phyloP scores from a whole-genome alignment of 1,140 invertebrate species.

The Coboldia fuscipes region DNA sequence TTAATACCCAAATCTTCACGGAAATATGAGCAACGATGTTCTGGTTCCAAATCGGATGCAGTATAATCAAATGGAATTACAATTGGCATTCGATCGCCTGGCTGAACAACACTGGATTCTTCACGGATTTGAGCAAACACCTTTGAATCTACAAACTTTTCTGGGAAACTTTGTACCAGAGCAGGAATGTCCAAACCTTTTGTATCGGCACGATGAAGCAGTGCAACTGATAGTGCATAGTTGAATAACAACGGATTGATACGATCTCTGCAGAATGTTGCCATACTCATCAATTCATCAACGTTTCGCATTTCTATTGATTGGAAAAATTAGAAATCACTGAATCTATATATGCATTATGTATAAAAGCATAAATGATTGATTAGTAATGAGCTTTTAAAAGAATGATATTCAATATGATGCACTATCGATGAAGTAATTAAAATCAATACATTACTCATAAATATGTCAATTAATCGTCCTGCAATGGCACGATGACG shows the following conservation, averaged over 20 bases:
- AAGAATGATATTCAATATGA: too few species aligned
- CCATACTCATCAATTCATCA: constrained; percentile 45
- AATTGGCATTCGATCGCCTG: constrained; percentile 38
- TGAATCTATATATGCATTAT: not conserved
- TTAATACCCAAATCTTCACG: constrained; percentile 52
- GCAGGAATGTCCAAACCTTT: constrained; percentile 44
- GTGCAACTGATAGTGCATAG: constrained; percentile 50
- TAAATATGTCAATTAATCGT: constrained; percentile 47
- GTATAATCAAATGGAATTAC: constrained; percentile 50
- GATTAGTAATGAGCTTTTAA: too few species aligned
- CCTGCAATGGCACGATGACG: constrained; percentile 43
- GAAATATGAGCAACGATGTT: constrained; percentile 56
- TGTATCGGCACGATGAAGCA: constrained; percentile 52
- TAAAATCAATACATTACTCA: constrained; percentile 34
- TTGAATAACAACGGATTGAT: constrained; percentile 58
- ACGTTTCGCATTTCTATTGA: constrained; percentile 37
- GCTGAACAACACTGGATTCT: constrained; percentile 36
- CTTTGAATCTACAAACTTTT: constrained; percentile 51
- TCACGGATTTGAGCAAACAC: constrained; percentile 43
- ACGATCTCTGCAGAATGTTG: constrained; percentile 46
- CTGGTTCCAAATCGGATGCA: constrained; percentile 44
- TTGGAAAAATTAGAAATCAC: not conserved
- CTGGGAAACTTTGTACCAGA: constrained; percentile 49
- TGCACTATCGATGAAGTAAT: constrained; percentile 3
- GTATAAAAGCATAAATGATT: not conserved